A percentile compares a stretch with the other conserved stretches of the same genome.
Evolutionary conservation across 1,140 invertebrate genomes (phyloP).

Genomic region (Drosophila lacertosa): DNA sequence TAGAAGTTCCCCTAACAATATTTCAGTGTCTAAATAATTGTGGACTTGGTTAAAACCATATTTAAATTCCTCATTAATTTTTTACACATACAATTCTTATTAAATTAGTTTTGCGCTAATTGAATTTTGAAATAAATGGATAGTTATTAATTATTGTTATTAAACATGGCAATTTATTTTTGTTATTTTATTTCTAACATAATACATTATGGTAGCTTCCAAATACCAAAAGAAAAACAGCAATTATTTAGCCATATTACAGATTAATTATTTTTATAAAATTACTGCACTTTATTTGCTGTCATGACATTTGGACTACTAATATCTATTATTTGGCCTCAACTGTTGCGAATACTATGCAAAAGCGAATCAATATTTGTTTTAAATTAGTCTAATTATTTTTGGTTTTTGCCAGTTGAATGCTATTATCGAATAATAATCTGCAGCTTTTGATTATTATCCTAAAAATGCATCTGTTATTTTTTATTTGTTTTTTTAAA

Average conservation of each 20-base stretch:
- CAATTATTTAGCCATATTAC: background rate
- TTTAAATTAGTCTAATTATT: conserved; percentile 36
- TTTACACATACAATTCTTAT: no score
- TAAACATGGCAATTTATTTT: no score
- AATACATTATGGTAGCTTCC: background rate
- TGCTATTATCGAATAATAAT: conserved; percentile 23
- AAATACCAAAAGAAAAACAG: background rate
- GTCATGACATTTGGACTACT: background rate
- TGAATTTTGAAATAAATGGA: no score
- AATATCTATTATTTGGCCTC: conserved; percentile 2
- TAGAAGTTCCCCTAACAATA: no score
- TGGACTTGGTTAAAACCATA: no score
- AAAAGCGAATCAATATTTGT: conserved; percentile 30
- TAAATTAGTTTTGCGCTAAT: no score
- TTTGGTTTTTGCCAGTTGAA: conserved; percentile 14
- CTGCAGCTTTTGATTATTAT: conserved; percentile 20
- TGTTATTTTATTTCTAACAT: no score
- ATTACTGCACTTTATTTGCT: conserved; percentile 1
- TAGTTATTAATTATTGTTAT: no score
- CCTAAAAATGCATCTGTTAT: conserved; percentile 18
- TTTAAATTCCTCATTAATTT: no score
- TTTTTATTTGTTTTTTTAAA: conserved; percentile 4
- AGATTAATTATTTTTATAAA: conserved; percentile 11
- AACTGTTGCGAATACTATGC: conserved; percentile 1
- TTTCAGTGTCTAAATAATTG: no score